A percentile compares a stretch with the other conserved stretches of the same genome.
Evolutionary conservation across 2,888 invertebrate genomes (phyloP).

Genomic region (Folsomia manolachei): DNA sequence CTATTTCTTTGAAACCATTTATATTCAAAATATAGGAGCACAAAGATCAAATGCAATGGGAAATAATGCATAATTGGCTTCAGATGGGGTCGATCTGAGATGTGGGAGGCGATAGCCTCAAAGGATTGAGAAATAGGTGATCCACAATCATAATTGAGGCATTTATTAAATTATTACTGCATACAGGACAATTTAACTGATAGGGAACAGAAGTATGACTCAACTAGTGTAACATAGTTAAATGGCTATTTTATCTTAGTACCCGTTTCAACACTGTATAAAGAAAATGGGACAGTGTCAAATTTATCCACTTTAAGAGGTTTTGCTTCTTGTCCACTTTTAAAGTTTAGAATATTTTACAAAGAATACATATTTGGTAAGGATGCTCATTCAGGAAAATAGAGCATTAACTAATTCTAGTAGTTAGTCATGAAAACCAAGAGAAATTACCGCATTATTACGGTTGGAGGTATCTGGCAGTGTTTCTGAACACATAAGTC

Average conservation of each 20-base stretch:
- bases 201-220: background rate
- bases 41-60: background rate
- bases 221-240: background rate
- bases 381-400: background rate
- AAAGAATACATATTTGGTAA: background rate
- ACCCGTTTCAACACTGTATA: background rate
- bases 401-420: background rate
- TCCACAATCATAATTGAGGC: background rate
- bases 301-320: background rate
- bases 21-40: background rate
- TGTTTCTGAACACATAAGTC: background rate
- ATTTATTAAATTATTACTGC: background rate
- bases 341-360: too few species aligned
- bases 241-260: background rate
- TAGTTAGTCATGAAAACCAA: too few species aligned
- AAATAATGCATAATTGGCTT: background rate
- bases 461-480: background rate
- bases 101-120: background rate
- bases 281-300: background rate
- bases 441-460: background rate
- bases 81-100: background rate
- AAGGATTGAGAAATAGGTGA: background rate
- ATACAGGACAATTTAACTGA: too few species aligned
- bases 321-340: too few species aligned
- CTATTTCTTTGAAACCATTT: background rate